phyloP scores from a whole-genome alignment of 2,113 vertebrate genomes.

The Noturus placidus region DNA sequence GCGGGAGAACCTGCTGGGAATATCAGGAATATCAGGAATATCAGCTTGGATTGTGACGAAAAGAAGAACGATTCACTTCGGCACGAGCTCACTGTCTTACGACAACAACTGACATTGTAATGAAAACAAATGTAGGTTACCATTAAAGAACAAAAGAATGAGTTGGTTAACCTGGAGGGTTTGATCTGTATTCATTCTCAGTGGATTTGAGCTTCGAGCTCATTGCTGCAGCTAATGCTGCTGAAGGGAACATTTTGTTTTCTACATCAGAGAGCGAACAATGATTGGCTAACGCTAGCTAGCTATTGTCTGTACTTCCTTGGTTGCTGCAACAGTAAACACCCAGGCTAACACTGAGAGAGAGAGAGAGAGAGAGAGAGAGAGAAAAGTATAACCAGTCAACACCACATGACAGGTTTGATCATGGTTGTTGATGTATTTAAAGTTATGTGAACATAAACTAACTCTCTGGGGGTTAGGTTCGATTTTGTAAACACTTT shows the following conservation, averaged over 20 bases:
- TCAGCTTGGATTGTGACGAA: background rate
- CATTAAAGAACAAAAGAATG: background rate
- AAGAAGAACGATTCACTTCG: background rate
- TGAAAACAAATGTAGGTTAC: background rate
- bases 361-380: background rate
- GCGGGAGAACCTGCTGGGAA: background rate
- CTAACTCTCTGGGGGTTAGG: background rate
- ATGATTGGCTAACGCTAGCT: background rate
- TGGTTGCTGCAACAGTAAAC: constrained; percentile 1
- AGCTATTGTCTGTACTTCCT: constrained; percentile 20
- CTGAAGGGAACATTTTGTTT: background rate
- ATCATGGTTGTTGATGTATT: background rate
- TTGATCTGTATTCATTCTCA: background rate
- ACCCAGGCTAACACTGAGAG: background rate
- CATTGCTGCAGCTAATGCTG: background rate
- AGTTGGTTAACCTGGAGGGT: background rate
- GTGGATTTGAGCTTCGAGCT: background rate
- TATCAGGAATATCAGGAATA: background rate
- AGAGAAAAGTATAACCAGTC: background rate
- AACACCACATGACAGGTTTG: background rate
- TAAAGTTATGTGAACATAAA: background rate
- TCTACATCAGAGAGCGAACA: background rate
- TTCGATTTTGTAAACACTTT: background rate
- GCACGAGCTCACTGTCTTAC: background rate
- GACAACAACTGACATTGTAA: background rate